phyloP scores from a whole-genome alignment of 2,888 invertebrate species.

The Drosophila rellima region DNA sequence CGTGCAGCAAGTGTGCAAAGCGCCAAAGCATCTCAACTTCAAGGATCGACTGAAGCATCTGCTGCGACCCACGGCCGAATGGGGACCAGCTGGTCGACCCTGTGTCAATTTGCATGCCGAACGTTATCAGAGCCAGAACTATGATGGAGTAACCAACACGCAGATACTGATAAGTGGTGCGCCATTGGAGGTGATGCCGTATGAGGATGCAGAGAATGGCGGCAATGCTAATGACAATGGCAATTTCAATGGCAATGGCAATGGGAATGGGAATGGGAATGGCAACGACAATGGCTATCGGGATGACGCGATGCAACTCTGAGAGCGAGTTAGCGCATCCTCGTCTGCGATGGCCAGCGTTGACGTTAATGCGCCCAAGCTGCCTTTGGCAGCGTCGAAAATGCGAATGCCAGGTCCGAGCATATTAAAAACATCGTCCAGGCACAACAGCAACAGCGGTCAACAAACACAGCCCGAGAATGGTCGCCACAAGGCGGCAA shows the following conservation, averaged over 20 bases:
- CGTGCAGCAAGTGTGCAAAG: constrained; percentile 87
- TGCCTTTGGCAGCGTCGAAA: constrained; percentile 37
- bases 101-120: constrained; percentile 82
- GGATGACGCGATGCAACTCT: constrained; percentile 85
- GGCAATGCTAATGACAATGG: constrained; percentile 18
- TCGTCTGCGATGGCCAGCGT: constrained; percentile 61
- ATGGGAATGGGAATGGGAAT: constrained; percentile 37
- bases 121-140: constrained; percentile 84
- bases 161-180: constrained; percentile 85
- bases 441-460: constrained; percentile 49
- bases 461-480: constrained; percentile 60
- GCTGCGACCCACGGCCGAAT: constrained; percentile 90
- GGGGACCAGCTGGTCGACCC: constrained; percentile 88
- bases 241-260: constrained; percentile 33
- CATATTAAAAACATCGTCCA: constrained; percentile 85
- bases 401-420: constrained; percentile 83
- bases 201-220: constrained; percentile 58
- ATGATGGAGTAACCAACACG: constrained; percentile 86
- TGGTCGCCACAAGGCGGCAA: constrained; percentile 51
- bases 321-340: constrained; percentile 87
- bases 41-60: constrained; percentile 88
- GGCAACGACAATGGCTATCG: constrained; percentile 61
- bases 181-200: constrained; percentile 60
- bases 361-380: constrained; percentile 47
- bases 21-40: constrained; percentile 87